Percentiles rank a stretch among this genome's conserved stretches.
Conservation (phyloP, 2,113 vertebrate genomes). For the Verasper variegatus region DNA sequence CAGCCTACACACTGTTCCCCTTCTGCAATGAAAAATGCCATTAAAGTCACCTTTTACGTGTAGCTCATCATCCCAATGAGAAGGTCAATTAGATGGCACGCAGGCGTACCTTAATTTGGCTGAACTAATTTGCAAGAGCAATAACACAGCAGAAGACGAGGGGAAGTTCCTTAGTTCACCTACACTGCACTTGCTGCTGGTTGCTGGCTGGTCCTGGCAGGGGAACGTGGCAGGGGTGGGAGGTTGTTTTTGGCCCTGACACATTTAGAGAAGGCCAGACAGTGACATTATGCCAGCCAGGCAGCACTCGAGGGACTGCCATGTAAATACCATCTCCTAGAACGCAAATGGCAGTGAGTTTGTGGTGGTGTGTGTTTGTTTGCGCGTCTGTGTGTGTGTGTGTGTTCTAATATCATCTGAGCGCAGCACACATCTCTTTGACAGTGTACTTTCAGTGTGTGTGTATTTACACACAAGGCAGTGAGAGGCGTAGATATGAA, state of each 20-base stretch:
- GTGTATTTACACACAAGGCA: background rate
- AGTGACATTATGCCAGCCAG: constrained; percentile 73
- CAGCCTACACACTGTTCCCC: background rate
- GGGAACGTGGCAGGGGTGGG: constrained; percentile 34
- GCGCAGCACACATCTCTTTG: constrained; percentile 31
- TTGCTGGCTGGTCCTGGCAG: constrained; percentile 46
- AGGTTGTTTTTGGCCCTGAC: constrained; percentile 67
- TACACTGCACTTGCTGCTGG: constrained; percentile 24
- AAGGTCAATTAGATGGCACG: background rate
- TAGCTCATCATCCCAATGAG: background rate
- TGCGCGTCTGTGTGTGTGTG: constrained; percentile 6
- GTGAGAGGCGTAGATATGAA: constrained; percentile 12
- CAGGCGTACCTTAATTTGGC: background rate
- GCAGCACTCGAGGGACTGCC: constrained; percentile 56
- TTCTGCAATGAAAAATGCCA: background rate
- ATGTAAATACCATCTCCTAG: constrained; percentile 76
- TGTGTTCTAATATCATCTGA: constrained; percentile 47
- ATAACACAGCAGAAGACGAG: constrained; percentile 20
- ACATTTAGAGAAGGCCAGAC: constrained; percentile 71
- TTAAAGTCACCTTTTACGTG: background rate
- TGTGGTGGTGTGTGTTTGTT: constrained; percentile 40
- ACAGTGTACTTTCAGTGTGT: constrained; percentile 8
- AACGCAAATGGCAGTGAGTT: constrained; percentile 70
- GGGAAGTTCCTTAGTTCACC: constrained; percentile 48
- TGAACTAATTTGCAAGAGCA: constrained; percentile 15